Base-by-base conservation (phyloP, 2,797 vertebrate species). In the Gymnopithys bicolor region DNA sequence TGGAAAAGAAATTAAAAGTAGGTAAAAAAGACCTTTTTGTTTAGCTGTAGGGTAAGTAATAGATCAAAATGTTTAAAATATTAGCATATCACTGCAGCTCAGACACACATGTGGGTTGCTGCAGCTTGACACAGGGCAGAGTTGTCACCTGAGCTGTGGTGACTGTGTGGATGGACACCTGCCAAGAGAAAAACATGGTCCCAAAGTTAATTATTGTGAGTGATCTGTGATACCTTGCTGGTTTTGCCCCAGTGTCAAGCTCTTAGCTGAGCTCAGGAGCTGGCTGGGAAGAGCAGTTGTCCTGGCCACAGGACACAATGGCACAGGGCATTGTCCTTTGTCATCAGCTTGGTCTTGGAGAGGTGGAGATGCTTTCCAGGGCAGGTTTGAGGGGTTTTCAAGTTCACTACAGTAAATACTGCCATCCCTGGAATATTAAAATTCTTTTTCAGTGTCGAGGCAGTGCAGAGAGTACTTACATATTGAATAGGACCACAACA, bases 11-110 rank as follows among this genome's bases (percentile, higher is more conserved):
- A 93, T 89, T 87, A 93, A 55, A 89, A 84, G 82, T 68, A 33
- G 39, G 52, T 62, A 43, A 62, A 91, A 95, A 87, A 71, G 60
- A 68, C 27, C 53, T 87, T 90, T 86, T 68, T 90, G 78, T 83
- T 94, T 71, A 80, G 78, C 87, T 85, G 53, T 43, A 87, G 53
- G 84, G 93, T 78, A 93, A 89, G 78, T 45, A 83, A 83, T 93
- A 95, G 70, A 90, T 90, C 53, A 91, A 91, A 93, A 89, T 75
- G 45, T 69, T 87, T 83, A 43, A 85, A 75, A 62, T 88, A 88
- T 66, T 85, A 92, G n/a, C 43, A 30, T 90, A 83, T 66, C 3
- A 1, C 76, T 87, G 62, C 51, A 88, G 46, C n/a, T 91, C 58
- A 89, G 49, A 43, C n/a, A 52, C 10, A 28, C 35, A 21, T 39